These are phyloP conservation scores for Crotophaga sulcirostris DNA, from an alignment of 2,113 vertebrate species.

Conservation along the genomic window DNA sequence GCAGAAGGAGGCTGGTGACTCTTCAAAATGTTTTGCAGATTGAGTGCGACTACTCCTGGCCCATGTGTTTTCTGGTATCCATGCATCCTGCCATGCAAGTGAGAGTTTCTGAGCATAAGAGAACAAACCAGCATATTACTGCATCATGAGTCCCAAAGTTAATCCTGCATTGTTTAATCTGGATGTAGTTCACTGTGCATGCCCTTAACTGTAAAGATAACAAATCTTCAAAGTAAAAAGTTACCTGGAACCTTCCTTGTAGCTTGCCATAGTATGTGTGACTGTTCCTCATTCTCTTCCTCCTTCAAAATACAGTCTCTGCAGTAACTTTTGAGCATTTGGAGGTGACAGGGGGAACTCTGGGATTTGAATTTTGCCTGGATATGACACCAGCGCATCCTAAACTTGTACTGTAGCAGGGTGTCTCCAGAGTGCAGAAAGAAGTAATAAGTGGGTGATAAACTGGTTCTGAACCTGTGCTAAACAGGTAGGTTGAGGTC, in stretches of 20 bases:
- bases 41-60: not conserved
- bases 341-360: not conserved
- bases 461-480: not conserved
- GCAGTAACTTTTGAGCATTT: not conserved
- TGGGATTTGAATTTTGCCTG: not conserved
- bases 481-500: not conserved
- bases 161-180: not conserved
- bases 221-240: not conserved
- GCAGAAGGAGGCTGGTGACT: not conserved
- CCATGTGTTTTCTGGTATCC: not conserved
- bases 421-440: not conserved
- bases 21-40: not conserved
- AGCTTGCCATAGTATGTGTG: not conserved
- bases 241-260: not conserved
- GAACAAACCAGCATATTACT: not conserved
- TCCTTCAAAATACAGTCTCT: not conserved
- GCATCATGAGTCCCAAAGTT: not conserved
- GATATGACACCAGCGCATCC: not conserved
- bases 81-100: not conserved
- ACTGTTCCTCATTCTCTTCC: not conserved
- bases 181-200: not conserved
- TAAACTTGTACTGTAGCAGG: not conserved
- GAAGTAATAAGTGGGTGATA: not conserved
- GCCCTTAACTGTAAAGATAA: not conserved
- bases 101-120: not conserved